A percentile compares a stretch with the other conserved stretches of the same genome.
Evolutionary conservation across 2,888 invertebrate genomes (phyloP).

Genomic region (Ophioninae sp.): DNA sequence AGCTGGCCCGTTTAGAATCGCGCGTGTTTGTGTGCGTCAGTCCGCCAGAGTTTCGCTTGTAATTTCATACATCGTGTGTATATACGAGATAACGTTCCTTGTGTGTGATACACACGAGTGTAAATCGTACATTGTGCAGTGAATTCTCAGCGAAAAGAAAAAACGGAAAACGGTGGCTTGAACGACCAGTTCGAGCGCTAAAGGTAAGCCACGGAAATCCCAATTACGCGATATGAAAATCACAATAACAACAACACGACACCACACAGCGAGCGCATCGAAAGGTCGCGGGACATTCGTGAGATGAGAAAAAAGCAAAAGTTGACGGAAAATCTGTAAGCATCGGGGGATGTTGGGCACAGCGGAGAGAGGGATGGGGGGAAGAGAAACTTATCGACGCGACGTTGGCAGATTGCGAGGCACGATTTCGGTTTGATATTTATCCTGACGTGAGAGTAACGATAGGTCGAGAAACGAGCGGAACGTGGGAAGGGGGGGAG

Average conservation of each 20-base stretch:
- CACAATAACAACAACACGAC: slow-evolving; percentile 9
- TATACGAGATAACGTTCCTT: slow-evolving; percentile 20
- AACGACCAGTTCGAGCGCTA: slow-evolving; percentile 56
- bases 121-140: slow-evolving; percentile 38
- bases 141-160: slow-evolving; percentile 44
- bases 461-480: slow-evolving; percentile 23
- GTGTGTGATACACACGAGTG: slow-evolving; percentile 10
- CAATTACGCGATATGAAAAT: background rate
- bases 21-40: slow-evolving; percentile 54
- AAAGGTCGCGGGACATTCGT: background rate
- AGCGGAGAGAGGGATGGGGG: too few relatives aligned
- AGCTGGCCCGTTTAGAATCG: slow-evolving; percentile 71
- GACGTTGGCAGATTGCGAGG: slow-evolving; percentile 20
- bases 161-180: slow-evolving; percentile 36
- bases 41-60: slow-evolving; percentile 42
- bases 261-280: slow-evolving; percentile 2
- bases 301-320: background rate
- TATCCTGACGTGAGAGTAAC: slow-evolving; percentile 18
- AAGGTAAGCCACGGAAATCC: slow-evolving; percentile 39
- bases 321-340: background rate
- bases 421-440: slow-evolving; percentile 13
- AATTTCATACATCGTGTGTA: slow-evolving; percentile 4
- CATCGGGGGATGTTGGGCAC: slow-evolving; percentile 5
- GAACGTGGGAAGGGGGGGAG: slow-evolving; percentile 24
- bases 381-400: slow-evolving; percentile 21